phyloP scores from a whole-genome alignment of 2,888 invertebrate genomes.

The Drosophila sordidapex region DNA sequence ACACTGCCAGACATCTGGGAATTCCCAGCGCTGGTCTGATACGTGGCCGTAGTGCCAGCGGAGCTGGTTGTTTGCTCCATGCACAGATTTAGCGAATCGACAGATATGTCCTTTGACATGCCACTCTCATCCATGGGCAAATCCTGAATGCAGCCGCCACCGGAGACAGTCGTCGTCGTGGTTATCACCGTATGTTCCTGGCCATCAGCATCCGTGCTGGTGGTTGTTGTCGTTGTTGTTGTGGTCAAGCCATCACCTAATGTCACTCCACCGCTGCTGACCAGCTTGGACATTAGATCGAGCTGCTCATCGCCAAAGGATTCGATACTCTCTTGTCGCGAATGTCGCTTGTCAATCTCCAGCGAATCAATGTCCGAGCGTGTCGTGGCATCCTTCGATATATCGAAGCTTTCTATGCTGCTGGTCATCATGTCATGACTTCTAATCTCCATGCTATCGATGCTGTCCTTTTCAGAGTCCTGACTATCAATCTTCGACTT shows the following conservation, averaged over 20 bases:
- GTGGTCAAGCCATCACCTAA: slow-evolving; percentile 74
- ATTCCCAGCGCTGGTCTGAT: slow-evolving; percentile 93
- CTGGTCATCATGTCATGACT: slow-evolving; percentile 87
- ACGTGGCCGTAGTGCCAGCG: slow-evolving; percentile 93
- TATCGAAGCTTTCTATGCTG: slow-evolving; percentile 86
- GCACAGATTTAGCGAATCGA: slow-evolving; percentile 86
- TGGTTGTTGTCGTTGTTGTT: slow-evolving; percentile 81
- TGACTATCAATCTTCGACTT: slow-evolving; percentile 80
- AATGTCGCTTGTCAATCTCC: slow-evolving; percentile 81
- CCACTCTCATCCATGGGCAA: slow-evolving; percentile 55
- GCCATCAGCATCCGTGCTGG: slow-evolving; percentile 81
- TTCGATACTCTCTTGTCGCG: slow-evolving; percentile 83
- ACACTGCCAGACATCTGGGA: slow-evolving; percentile 94
- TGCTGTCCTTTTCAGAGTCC: slow-evolving; percentile 87
- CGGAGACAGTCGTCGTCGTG: slow-evolving; percentile 69
- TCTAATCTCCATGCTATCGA: slow-evolving; percentile 89
- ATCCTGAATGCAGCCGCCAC: slow-evolving; percentile 57
- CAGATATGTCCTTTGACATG: slow-evolving; percentile 83
- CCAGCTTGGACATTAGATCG: slow-evolving; percentile 71
- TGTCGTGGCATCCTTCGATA: slow-evolving; percentile 84
- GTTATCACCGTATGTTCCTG: slow-evolving; percentile 75
- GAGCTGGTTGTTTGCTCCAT: slow-evolving; percentile 90
- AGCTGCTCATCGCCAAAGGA: slow-evolving; percentile 83
- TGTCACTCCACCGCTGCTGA: slow-evolving; percentile 62
- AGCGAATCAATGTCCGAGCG: slow-evolving; percentile 84